These are phyloP conservation scores for Synergus japonicus DNA, from an alignment of 2,888 invertebrate species.

Conservation along the genomic window DNA sequence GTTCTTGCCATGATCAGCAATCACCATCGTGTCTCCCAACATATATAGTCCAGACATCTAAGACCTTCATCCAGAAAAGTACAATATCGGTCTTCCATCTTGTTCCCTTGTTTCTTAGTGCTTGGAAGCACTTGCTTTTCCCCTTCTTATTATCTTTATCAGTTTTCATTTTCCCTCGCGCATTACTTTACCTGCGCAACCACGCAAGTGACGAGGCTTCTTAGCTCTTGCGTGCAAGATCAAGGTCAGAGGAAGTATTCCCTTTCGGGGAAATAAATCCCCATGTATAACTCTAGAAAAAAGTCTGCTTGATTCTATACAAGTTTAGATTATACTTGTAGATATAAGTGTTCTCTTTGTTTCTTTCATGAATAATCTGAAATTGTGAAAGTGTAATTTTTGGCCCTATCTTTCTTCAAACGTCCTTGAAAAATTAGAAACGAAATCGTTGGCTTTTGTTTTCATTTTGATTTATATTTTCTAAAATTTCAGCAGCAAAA, in stretches of 20 bases:
- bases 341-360: constrained; percentile 17
- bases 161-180: constrained; percentile 8
- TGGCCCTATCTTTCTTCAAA: background rate
- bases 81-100: background rate
- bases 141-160: constrained; percentile 20
- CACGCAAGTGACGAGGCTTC: constrained; percentile 34
- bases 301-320: constrained; percentile 14
- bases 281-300: constrained; percentile 17
- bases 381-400: background rate
- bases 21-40: background rate
- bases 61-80: background rate
- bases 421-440: background rate
- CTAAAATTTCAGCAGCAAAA: background rate
- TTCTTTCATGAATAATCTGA: background rate
- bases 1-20: constrained; percentile 9
- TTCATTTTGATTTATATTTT: background rate
- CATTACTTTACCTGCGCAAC: constrained; percentile 30
- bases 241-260: constrained; percentile 38
- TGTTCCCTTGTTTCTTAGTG: background rate
- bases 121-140: background rate
- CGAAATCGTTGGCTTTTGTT: background rate
- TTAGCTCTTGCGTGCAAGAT: constrained; percentile 31
- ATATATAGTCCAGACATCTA: background rate
- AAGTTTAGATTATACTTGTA: background rate
- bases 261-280: constrained; percentile 41